Percentiles rank a stretch among this genome's conserved stretches.
Conservation (phyloP, 2,113 vertebrate species). For the Tylochromis polylepis region DNA sequence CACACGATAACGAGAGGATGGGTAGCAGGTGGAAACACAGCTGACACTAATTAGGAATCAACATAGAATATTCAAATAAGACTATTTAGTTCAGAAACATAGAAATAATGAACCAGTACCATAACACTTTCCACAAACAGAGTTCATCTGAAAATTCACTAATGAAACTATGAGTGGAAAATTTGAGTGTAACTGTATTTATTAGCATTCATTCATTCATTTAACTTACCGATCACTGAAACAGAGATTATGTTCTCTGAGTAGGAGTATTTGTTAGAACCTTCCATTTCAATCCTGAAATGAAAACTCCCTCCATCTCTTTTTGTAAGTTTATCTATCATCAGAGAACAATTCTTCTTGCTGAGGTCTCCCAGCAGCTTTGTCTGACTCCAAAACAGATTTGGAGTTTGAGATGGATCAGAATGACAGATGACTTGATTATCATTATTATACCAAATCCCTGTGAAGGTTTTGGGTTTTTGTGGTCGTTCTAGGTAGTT, state of each 20-base stretch:
- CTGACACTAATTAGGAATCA: neutral
- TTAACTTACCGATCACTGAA: conserved; percentile 49
- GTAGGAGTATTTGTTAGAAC: conserved; percentile 26
- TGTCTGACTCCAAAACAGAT: neutral
- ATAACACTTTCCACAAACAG: neutral
- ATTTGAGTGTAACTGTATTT: neutral
- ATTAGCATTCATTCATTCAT: neutral
- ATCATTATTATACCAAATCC: conserved; percentile 42
- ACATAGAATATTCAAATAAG: neutral
- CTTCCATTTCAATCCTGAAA: conserved; percentile 64
- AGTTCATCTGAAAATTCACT: no score
- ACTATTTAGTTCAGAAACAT: neutral
- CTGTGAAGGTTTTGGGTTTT: neutral
- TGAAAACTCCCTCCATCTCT: conserved; percentile 40
- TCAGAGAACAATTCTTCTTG: conserved; percentile 60
- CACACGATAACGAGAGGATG: neutral
- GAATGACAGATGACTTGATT: neutral
- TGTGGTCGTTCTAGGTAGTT: conserved; percentile 19
- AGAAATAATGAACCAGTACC: neutral
- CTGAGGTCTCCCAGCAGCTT: conserved; percentile 47
- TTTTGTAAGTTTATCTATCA: conserved; percentile 45
- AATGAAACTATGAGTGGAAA: neutral
- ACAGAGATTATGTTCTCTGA: neutral
- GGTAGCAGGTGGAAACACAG: neutral
- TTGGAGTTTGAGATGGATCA: neutral